A percentile compares a stretch with the other conserved stretches of the same genome.
These are phyloP conservation scores for Drosophila rellima DNA, from an alignment of 2,888 invertebrate species.

Conservation along the genomic window DNA sequence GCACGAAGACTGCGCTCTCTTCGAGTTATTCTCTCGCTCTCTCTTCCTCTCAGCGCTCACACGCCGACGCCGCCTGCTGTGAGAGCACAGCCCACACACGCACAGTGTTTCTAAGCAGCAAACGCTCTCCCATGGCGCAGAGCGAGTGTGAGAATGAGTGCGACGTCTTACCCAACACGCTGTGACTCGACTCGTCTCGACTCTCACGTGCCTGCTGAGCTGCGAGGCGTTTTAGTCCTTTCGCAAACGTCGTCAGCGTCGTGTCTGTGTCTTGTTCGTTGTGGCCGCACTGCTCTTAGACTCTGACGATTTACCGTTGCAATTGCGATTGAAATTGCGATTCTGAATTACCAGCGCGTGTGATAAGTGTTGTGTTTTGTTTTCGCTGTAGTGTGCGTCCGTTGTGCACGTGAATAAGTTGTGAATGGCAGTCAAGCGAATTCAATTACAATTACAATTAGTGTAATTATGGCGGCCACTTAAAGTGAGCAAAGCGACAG, in stretches of 20 bases:
- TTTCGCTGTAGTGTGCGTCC: constrained; percentile 26
- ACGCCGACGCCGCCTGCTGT: constrained; percentile 71
- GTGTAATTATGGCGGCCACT: constrained; percentile 76
- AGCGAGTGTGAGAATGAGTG: constrained; percentile 40
- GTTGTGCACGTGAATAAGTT: constrained; percentile 5
- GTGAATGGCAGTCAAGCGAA: constrained; percentile 67
- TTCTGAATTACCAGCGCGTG: constrained; percentile 61
- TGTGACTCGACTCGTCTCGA: constrained; percentile 50
- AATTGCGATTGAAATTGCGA: constrained; percentile 44
- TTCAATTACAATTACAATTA: constrained; percentile 76
- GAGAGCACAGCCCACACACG: constrained; percentile 54
- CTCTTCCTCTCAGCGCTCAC: constrained; percentile 51
- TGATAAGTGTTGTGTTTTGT: constrained; percentile 61
- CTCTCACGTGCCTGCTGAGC: constrained; percentile 58
- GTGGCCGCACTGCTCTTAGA: constrained; percentile 40
- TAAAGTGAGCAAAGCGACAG: constrained; percentile 37
- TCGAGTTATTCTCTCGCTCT: constrained; percentile 32
- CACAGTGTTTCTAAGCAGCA: constrained; percentile 64
- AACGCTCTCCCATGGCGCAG: constrained; percentile 54
- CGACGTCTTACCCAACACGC: constrained; percentile 69
- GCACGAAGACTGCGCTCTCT: constrained; percentile 38
- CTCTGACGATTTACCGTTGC: constrained; percentile 60
- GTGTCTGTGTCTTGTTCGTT: constrained; percentile 75
- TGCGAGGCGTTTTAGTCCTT: constrained; percentile 81
- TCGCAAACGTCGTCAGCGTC: constrained; percentile 83